Evolutionary conservation across 2,888 invertebrate species (phyloP).

Genomic region (Bimastos eiseni): DNA sequence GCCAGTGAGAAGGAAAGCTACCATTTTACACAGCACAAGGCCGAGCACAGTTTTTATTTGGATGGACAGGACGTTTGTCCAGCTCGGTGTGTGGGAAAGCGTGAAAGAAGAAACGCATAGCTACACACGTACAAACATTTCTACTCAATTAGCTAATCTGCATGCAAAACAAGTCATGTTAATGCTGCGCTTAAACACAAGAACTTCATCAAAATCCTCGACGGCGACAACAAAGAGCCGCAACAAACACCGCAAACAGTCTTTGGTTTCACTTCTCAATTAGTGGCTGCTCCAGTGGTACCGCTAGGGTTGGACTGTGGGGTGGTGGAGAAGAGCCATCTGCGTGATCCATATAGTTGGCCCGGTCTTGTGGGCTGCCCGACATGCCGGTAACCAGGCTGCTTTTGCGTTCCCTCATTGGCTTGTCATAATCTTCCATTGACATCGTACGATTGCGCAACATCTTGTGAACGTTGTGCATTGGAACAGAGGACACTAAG

Average conservation of each 20-base stretch:
- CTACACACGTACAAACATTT: not conserved
- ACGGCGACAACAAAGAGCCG: not conserved
- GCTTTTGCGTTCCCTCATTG: slow-evolving; percentile 65
- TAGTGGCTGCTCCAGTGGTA: not conserved
- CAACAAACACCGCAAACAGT: not conserved
- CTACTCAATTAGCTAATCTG: slow-evolving; percentile 16
- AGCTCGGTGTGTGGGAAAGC: not conserved
- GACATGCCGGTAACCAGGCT: slow-evolving; percentile 48
- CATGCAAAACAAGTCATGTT: not conserved
- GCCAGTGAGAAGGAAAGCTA: not conserved
- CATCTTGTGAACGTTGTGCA: slow-evolving; percentile 71
- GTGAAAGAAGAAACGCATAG: not conserved
- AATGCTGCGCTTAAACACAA: not conserved
- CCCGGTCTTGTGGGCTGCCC: not conserved
- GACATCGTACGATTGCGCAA: slow-evolving; percentile 66
- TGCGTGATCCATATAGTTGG: not conserved
- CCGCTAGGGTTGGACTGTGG: not conserved
- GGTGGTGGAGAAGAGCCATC: slow-evolving; percentile 16
- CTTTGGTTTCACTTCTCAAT: not conserved
- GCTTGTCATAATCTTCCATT: slow-evolving; percentile 61
- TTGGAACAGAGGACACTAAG: slow-evolving; percentile 75
- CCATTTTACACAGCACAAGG: not conserved
- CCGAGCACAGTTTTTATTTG: not conserved
- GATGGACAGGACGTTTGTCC: not conserved
- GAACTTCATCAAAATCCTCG: not conserved